Conservation (phyloP, 2,888 invertebrate genomes). For the Callyntrura sp. region DNA sequence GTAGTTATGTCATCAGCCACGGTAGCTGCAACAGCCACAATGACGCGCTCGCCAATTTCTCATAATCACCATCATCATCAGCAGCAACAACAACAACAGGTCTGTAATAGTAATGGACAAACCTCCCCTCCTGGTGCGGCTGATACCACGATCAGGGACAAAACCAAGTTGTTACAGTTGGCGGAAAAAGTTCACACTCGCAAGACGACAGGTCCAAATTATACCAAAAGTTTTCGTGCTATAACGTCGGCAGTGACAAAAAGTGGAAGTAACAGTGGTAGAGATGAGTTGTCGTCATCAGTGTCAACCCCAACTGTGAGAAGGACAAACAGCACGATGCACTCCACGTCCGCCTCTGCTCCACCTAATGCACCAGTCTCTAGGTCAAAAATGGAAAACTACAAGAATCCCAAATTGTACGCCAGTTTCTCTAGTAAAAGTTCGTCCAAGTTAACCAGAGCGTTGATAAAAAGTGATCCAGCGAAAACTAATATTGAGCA, state of each 20-base stretch:
- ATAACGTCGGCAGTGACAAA: conserved; percentile 68
- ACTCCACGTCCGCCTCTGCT: conserved; percentile 55
- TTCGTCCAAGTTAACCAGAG: conserved; percentile 78
- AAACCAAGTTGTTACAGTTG: conserved; percentile 78
- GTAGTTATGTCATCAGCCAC: conserved; percentile 68
- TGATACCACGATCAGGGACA: conserved; percentile 79
- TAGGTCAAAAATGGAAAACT: conserved; percentile 64
- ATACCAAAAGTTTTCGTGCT: conserved; percentile 75
- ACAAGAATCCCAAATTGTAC: conserved; percentile 80
- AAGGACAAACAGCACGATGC: conserved; percentile 74
- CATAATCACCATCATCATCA: conserved; percentile 48
- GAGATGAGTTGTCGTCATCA: conserved; percentile 19
- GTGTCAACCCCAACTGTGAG: conserved; percentile 69
- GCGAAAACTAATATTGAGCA: conserved; percentile 83
- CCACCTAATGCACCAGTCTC: conserved; percentile 54
- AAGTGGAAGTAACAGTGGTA: conserved; percentile 45
- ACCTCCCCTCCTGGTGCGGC: conserved; percentile 34
- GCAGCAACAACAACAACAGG: conserved; percentile 41
- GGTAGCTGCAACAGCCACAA: conserved; percentile 67
- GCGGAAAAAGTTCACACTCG: conserved; percentile 80
- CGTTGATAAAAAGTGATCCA: conserved; percentile 81
- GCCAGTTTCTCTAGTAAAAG: conserved; percentile 82
- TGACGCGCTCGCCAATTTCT: conserved; percentile 75
- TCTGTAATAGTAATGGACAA: conserved; percentile 64
- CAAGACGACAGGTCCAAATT: conserved; percentile 71